Base-by-base conservation (phyloP, 2,113 vertebrate genomes). In the Amphiprion ocellaris region DNA sequence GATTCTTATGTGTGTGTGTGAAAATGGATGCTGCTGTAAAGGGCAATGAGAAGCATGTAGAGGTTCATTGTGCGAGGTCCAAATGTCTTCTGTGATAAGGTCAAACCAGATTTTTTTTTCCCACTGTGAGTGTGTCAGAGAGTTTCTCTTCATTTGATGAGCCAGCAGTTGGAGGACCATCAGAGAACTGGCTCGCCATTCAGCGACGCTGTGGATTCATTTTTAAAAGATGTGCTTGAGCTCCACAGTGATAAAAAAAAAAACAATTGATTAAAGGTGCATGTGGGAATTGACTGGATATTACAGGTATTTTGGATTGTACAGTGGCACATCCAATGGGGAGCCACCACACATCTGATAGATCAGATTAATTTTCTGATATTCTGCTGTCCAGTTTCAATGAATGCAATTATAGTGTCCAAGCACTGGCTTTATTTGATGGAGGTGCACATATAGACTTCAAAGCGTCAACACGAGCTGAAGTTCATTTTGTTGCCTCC, bases 21-120 rank as follows among this genome's bases (percentile, higher is more conserved):
- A 59, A 80, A 73, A 74, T 24, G 68, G 73, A 66, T 33, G 15
- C 61, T 50, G 76, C 50, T 69, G 69, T 84, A 90, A 90, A 94
- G 92, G 93, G 80, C 91, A 93, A 92, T 77, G 83, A 61, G 88
- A 87, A 70, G 65, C 88, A 81, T 92, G 93, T 90, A 87, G 78
- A 62, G 10, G 56, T 72, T 84, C 61, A 56, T 90, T 80, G 79
- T 77, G 79, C 49, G 69, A 81, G 33, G 77, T 84, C 71, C 73
- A 82, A 87, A 89, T 92, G 87, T 90, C 92, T 92, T 70, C 71
- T 77, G 77, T 75, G 89, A 90, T 73, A 92, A 94, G 92, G 93
- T 94, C 89, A 92, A 87, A 84, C 11, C 52, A 52, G 50, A 59
- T 74, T 63, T 84, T 69, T 73, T 80, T 61, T 63, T 5, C 30